These are phyloP conservation scores for Trididemnum clinides DNA, from an alignment of 23 tunicate species.

Conservation along the genomic window DNA sequence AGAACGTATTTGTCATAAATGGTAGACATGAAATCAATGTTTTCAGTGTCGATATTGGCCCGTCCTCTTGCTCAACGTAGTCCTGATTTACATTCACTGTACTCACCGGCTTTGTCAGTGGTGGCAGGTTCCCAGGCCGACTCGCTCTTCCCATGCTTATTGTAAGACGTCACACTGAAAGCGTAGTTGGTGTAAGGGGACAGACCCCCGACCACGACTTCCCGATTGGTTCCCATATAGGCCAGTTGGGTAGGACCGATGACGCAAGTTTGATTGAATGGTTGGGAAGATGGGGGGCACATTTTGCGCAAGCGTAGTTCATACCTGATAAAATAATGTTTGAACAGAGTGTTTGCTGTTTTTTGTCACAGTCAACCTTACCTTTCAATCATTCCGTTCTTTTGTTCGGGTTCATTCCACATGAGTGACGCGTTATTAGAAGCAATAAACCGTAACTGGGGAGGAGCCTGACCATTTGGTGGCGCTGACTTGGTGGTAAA, in stretches of 20 bases:
- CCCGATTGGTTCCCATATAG: constrained; percentile 49
- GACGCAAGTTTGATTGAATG: constrained; percentile 63
- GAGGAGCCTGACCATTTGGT: constrained; percentile 77
- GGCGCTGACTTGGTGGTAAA: constrained; percentile 87
- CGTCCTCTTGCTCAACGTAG: no score
- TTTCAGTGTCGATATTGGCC: no score
- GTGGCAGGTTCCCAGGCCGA: constrained; percentile 72
- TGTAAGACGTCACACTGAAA: constrained; percentile 70
- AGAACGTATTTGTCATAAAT: no score
- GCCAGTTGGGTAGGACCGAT: constrained; percentile 39
- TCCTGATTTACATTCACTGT: no score
- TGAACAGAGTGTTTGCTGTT: not conserved
- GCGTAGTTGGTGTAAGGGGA: constrained; percentile 68
- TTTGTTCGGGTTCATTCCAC: constrained; percentile 63
- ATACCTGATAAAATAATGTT: constrained; percentile 41
- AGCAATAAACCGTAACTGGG: constrained; percentile 15
- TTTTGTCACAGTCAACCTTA: not conserved
- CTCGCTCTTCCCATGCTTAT: constrained; percentile 62
- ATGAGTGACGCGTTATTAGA: constrained; percentile 41
- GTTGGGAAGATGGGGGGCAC: constrained; percentile 69
- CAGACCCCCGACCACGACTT: constrained; percentile 25
- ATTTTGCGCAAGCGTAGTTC: constrained; percentile 45
- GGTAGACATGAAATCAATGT: no score
- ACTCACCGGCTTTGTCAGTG: constrained; percentile 61
- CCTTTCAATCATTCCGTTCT: constrained; percentile 80